These are phyloP conservation scores for Dolichoris vasculosae DNA, from an alignment of 1,140 invertebrate genomes.

Conservation along the genomic window DNA sequence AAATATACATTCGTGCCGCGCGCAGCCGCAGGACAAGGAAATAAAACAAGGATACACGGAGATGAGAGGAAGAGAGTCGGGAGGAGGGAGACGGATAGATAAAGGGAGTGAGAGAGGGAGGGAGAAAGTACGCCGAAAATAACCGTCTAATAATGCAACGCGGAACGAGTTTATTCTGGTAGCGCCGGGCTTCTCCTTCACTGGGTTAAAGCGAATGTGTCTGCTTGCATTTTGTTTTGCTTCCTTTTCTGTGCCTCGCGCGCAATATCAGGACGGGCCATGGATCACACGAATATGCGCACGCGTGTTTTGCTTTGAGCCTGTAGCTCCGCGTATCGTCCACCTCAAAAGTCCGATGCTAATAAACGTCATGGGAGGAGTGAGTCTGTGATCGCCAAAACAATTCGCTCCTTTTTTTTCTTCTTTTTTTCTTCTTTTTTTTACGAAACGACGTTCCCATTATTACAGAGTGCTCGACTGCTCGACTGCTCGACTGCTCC, in stretches of 20 bases:
- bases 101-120: not conserved
- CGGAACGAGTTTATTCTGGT: conserved; percentile 72
- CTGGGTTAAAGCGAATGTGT: conserved; percentile 68
- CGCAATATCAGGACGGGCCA: conserved; percentile 56
- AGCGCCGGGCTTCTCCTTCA: conserved; percentile 61
- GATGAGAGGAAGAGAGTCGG: conserved; percentile 14
- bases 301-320: not conserved
- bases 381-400: too few species aligned
- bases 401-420: too few species aligned
- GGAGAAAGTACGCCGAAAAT: conserved; percentile 62
- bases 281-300: not conserved
- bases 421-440: too few species aligned
- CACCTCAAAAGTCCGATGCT: not conserved
- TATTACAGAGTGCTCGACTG: too few species aligned
- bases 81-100: not conserved
- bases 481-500: too few species aligned
- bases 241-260: conserved; percentile 56
- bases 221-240: conserved; percentile 61
- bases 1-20: conserved; percentile 35
- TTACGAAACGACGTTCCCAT: too few species aligned
- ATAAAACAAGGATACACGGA: conserved; percentile 40
- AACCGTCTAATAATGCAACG: conserved; percentile 72
- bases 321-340: not conserved
- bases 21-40: conserved; percentile 39
- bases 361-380: too few species aligned